Conservation (phyloP, 2,888 invertebrate genomes). For the Conomelus anceps region DNA sequence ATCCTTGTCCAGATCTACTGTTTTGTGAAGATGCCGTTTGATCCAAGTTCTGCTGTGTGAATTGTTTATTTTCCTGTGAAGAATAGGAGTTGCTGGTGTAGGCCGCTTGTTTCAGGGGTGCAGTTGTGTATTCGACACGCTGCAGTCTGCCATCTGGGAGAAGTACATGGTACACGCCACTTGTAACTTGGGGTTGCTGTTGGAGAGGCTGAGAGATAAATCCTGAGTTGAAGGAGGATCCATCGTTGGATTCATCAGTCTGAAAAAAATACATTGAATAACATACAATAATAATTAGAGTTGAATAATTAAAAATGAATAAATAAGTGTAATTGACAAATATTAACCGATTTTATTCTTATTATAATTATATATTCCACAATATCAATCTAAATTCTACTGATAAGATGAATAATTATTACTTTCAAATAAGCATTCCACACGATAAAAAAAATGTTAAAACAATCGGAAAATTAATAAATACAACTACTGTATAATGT, state of each 20-base stretch:
- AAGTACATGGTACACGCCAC: background rate
- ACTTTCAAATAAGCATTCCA: too few species aligned
- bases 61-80: background rate
- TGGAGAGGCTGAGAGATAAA: too few species aligned
- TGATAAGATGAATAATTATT: too few species aligned
- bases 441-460: too few species aligned
- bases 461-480: too few species aligned
- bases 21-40: background rate
- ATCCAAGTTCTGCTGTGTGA: background rate
- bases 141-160: background rate
- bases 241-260: background rate
- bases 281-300: background rate
- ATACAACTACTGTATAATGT: too few species aligned
- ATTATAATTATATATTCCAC: too few species aligned
- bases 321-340: too few species aligned
- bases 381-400: too few species aligned
- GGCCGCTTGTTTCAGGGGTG: background rate
- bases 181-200: background rate
- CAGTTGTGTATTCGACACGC: background rate
- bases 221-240: background rate
- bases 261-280: background rate
- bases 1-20: background rate
- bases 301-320: too few species aligned
- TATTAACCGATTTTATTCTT: too few species aligned
- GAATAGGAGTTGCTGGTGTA: background rate